Evolutionary conservation across 2,797 vertebrate genomes (phyloP), one percentile per base, ranked within the genome.

Genomic region (Ambastaia sidthimunki): DNA sequence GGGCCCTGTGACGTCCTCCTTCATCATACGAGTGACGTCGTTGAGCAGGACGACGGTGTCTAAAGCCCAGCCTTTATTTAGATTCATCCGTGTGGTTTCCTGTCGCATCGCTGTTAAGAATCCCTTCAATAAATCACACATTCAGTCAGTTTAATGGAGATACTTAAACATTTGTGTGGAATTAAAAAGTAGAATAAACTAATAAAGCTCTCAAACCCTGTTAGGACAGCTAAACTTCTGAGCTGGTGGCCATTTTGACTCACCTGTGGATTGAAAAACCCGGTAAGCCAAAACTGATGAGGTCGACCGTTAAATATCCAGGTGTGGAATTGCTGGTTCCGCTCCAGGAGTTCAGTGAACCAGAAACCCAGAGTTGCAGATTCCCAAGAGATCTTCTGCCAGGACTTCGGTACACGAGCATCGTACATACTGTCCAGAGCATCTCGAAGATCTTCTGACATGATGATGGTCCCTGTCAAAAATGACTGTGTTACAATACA

Each of bases 261-360:
- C 65, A 96, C 95, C 93, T 96, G 95, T 4, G 95, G 95, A 88
- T 96, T 96, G 87, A 96, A 96, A 90, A 96, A 96, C 67, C 95
- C 95, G 0, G 94, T 93, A 85, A 96, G 91, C 95, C 96, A 96
- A 90, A 96, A 96, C 74, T 93, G 93, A 86, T 92, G 87, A 0
- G 95, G 95, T 7, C 91, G 86, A 0, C 94, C 94, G 25, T 80
- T n/a, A 84, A 91, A 78, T 57, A 94, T 90, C 94, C 95, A 96
- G 63, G 16, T 80, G 80, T 92, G 84, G 72, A 96, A 95, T 87
- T 96, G 95, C 71, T 92, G 93, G 89, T 95, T 96, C 88, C 95
- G 89, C 83, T 96, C 95, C 84, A 96, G 91, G 37, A 96, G 91
- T 80, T 96, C 95, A 21, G 92, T 94, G 90, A 95, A 96, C 95